Base-by-base conservation (phyloP, 2,113 vertebrate species). In the Oryzias woworae region DNA sequence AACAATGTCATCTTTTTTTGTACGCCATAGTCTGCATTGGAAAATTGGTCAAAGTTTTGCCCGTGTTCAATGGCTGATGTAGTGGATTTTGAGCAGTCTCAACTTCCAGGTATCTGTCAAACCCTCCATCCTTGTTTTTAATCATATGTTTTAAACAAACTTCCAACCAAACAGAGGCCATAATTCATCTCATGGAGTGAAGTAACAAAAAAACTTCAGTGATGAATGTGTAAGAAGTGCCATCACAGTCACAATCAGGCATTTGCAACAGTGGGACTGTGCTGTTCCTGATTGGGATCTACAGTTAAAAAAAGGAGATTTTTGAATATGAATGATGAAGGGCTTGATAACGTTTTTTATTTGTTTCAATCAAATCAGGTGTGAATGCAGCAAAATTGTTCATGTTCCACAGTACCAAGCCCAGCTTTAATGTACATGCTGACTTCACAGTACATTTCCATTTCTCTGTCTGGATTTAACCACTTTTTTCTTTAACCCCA, bases 321-420 rank as follows among this genome's bases (percentile, higher is more conserved):
- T 7, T 66, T 45, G 22, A 47, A 48, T 2, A 36, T 12, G 18
- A 48, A 47, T 56, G 46, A 20, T 49, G 22, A 69, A 62, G 24
- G 44, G 17, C 22, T 62, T 47, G 43, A 14, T 3, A 10, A 52
- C 56, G 14, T 8, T 36, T 36, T 36, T 36, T 12, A 12, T 14
- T 4, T 55, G 3, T 28, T 66, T 24, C 50, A 2, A 52, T 46
- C 43, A 53, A 62, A 23, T 20, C 13, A 10, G 0, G 20, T 26
- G 20, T 24, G 42, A 24, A 42, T 23, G 7, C 14, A 61, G 47
- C 16, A 31, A 24, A 47, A 36, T 12, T 14, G 31, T 55, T 53
- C 24, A 5, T 41, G 2, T 14, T 22, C 3, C n/a, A 42, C 14
- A 14, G n/a, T 8, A 10, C 26, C 14, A 1, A 17, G 17, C 26